phyloP scores from a whole-genome alignment of 2,888 invertebrate genomes.

The Rhingia rostrata region DNA sequence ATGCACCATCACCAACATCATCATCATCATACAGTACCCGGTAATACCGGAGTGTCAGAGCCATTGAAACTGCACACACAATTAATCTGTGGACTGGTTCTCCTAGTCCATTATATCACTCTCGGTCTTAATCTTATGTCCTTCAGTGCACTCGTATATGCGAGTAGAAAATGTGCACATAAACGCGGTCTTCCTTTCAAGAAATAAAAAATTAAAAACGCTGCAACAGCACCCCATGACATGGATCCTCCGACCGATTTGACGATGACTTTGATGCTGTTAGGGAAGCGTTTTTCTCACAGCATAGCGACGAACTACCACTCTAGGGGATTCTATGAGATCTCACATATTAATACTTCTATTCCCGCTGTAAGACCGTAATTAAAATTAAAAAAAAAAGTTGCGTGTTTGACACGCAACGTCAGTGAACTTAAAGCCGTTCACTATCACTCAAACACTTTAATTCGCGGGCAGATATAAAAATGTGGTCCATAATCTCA shows the following conservation, averaged over 20 bases:
- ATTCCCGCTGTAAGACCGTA: slow-evolving; percentile 1
- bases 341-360: neutral
- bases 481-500: too few relatives aligned
- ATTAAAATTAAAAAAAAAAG: slow-evolving; percentile 6
- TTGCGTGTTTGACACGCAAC: too few relatives aligned
- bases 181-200: slow-evolving; percentile 11
- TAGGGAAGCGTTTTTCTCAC: neutral
- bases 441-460: too few relatives aligned
- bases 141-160: neutral
- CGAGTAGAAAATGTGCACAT: neutral
- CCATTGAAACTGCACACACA: slow-evolving; percentile 7
- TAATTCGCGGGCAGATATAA: too few relatives aligned
- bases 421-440: too few relatives aligned
- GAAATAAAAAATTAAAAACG: neutral
- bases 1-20: neutral
- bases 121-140: neutral
- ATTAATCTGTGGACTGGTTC: slow-evolving; percentile 3
- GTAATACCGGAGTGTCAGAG: too few relatives aligned
- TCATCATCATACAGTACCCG: too few relatives aligned
- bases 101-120: slow-evolving; percentile 8
- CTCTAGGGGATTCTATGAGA: neutral
- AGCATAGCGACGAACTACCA: slow-evolving; percentile 8
- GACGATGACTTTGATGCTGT: neutral
- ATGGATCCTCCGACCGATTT: neutral
- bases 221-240: neutral